Base-by-base conservation (phyloP, 2,888 invertebrate genomes). In the Blera fallax region DNA sequence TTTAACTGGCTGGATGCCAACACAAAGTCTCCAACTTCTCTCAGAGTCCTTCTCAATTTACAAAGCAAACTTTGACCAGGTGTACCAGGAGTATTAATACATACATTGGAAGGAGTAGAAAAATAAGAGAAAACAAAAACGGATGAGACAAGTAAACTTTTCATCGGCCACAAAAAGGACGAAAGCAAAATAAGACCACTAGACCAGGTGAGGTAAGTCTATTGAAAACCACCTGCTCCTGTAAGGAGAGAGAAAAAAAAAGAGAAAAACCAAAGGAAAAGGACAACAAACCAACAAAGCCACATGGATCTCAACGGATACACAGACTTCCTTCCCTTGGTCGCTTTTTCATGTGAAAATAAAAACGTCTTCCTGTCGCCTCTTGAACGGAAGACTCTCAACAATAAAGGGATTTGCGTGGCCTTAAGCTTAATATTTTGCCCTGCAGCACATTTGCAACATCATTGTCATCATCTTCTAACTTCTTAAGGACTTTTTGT, bases 341-440 rank as follows among this genome's bases (percentile, higher is more conserved):
- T 5, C 45, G 14, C 14, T 64, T 40, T 62, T 54, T 48, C 2
- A n/a, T 27, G 60, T 43, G n/a, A 64, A 43, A 65, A 50, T 50
- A 73, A 43, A n/a, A 79, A 64, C 16, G 48, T 50, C 62, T 77
- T 48, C 48, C 70, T 72, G 45, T 56, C 65, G 45, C 32, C 34
- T 34, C 29, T 32, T 45, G 60, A n/a, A 18, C 34, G 48, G 45
- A 32, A 24, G 7, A n/a, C 34, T 65, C 16, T 37, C 58, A 43
- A 56, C 74, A 58, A 52, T 60, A 81, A 76, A 76, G 14, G 81
- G 85, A 85, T 81, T 77, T 72, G 60, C 58, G 65, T 62, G 37
- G 81, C 81, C 85, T 67, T 85, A 77, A 85, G 85, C 76, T 85
- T 76, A 72, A 85, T 81, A 85, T 85, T 81, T 77, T 76, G 72